Evolutionary conservation across 2,888 invertebrate species (phyloP), one percentile per base, ranked within the genome.

Genomic region (Acronicta alni): DNA sequence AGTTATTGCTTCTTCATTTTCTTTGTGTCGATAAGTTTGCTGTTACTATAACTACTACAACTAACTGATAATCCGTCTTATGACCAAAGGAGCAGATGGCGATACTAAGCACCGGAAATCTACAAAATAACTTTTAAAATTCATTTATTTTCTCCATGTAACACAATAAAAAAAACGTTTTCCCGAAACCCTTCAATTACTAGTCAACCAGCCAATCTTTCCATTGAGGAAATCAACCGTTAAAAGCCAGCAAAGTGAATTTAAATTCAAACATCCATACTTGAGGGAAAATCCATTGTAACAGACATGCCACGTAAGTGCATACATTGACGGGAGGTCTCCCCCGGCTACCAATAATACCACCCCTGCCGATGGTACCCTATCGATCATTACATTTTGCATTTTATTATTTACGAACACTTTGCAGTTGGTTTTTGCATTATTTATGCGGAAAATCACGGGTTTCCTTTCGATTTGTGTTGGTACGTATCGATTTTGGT

Each of bases 381-480:
- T 38, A 67, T 77, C 75, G 71, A 75, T 75, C 78, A 75, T 77
- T 74, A 77, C 59, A 77, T 75, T 77, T 65, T 58, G 64, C 71
- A 71, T 77, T 75, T 70, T 67, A 75, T 74, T 77, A 75, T 75
- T 74, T 71, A 75, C 72, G 64, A 53, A 51, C 62, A 67, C 64
- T 70, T 77, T 48, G 43, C 52, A 56, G 56, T 59, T 38, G 53
- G 41, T 53, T 45, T 57, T 57, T 62, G 41, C 51, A 47, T 65
- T 67, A 62, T 75, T 56, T 71, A 72, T 63, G 46, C 26, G 18
- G 44, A 49, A 59, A 53, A 47, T 72, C 55, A 57, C 54, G 46
- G 54, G 48, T 35, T 55, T 57, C 38, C 56, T 57, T 69, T 51
- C 59, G 48, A 57, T 67, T 59, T 57, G 43, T 16, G 18, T 17